Percentiles rank a stretch among this genome's conserved stretches.
Conservation (phyloP, 37 sponge, comb jelly and placozoan species). For the Chondrosia reniformis region DNA sequence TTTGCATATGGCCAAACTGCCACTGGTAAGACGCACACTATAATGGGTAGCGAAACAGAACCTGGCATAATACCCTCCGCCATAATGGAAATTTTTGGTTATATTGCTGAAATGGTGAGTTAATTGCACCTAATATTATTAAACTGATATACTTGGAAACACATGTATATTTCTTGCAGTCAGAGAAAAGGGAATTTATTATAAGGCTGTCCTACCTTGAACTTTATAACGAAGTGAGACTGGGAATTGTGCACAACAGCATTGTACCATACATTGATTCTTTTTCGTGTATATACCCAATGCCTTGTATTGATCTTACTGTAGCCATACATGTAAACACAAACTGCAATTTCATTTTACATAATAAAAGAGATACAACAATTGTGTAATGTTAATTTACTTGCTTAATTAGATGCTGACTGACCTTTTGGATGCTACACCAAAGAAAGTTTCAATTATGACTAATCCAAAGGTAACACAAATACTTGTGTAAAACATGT, state of each 20-base stretch:
- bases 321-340: too few relatives aligned
- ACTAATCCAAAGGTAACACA: constrained; percentile 44
- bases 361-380: too few relatives aligned
- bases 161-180: constrained; percentile 10
- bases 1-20: constrained; percentile 81
- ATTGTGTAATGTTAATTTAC: too few relatives aligned
- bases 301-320: too few relatives aligned
- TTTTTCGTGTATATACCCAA: too few relatives aligned
- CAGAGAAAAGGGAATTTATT: constrained; percentile 62
- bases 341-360: too few relatives aligned
- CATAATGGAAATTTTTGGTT: constrained; percentile 37
- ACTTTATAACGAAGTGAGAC: constrained; percentile 86
- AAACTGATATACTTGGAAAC: not conserved
- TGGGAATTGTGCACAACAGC: not conserved
- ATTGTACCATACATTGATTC: too few relatives aligned
- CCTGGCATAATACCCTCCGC: constrained; percentile 64
- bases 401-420: too few relatives aligned
- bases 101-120: constrained; percentile 37
- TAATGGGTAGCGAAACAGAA: constrained; percentile 55
- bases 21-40: constrained; percentile 78
- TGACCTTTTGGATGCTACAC: too few relatives aligned
- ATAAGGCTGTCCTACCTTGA: constrained; percentile 82
- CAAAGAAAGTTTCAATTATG: constrained; percentile 59
- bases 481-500: not conserved
- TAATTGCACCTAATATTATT: too few relatives aligned